Evolutionary conservation across 2,113 vertebrate genomes (phyloP), one percentile per base, ranked within the genome.

Genomic region (Aptenodytes forsteri): DNA sequence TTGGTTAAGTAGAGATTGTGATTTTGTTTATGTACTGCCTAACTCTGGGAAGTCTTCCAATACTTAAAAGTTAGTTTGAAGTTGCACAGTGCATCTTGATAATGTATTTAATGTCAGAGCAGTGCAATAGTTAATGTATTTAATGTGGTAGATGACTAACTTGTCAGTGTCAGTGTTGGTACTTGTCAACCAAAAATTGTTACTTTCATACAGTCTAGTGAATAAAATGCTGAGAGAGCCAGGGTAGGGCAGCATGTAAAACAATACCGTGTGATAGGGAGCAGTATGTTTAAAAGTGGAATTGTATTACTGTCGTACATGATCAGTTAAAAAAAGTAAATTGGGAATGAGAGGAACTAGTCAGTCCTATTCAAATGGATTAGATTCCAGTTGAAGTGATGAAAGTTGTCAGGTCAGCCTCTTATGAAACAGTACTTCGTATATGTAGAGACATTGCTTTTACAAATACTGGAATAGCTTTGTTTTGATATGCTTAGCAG

Each of bases 401-500:
- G 73, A 84, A 85, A 94, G 42, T n/a, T 1, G 7, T 95, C 93
- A 84, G 77, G 16, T 80, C 2, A 4, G 62, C 72, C 72, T 95
- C 65, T 75, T 95, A 65, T 2, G 30, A 86, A 94, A 82, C 38
- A 29, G 42, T 42, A 11, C 50, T 88, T 76, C 2, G 2, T 80
- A 6, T 59, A 47, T n/a, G 34, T 50, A 88, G 62, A 76, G 47
- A 38, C 23, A 25, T 47, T 88, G 80, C 76, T 89, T 95, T 92
- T 80, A 90, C n/a, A 82, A 83, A 88, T 82, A 83, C 59, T 93
- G 90, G 58, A 84, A 78, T 66, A 75, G 36, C 73, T 89, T 90
- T 89, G 61, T 93, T 95, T 96, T 89, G 55, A 55, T 83, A 32
- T 59, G 67, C 49, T 90, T 90, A 64, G 83, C 73, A 93, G 66